A percentile compares a stretch with the other conserved stretches of the same genome.
phyloP scores from a whole-genome alignment of 2,888 invertebrate genomes.

The Pteria penguin region DNA sequence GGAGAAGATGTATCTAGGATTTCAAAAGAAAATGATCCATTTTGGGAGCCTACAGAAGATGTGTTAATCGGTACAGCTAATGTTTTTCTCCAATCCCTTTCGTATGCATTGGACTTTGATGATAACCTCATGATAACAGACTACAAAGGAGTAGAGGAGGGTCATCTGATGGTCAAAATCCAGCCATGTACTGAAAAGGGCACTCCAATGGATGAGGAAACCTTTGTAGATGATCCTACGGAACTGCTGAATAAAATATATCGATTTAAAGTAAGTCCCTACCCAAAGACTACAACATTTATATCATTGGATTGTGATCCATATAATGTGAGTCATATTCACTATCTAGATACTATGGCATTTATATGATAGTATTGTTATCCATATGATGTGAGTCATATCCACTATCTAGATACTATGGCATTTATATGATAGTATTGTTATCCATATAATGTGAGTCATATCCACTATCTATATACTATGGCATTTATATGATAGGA shows the following conservation, averaged over 20 bases:
- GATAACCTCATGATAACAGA: conserved; percentile 78
- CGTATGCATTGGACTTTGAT: conserved; percentile 79
- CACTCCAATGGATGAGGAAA: conserved; percentile 75
- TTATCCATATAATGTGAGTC: too few relatives aligned
- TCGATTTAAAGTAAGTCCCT: conserved; percentile 79
- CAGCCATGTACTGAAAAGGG: conserved; percentile 77
- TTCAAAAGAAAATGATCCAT: conserved; percentile 78
- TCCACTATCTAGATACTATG: too few relatives aligned
- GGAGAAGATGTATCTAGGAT: conserved; percentile 75
- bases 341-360: too few relatives aligned
- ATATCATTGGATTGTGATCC: too few relatives aligned
- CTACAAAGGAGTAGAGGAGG: conserved; percentile 80
- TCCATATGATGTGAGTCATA: too few relatives aligned
- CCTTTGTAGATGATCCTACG: conserved; percentile 78
- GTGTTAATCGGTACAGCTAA: conserved; percentile 78
- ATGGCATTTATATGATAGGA: too few relatives aligned
- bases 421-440: too few relatives aligned
- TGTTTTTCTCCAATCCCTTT: conserved; percentile 79
- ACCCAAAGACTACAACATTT: too few relatives aligned
- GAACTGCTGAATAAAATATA: conserved; percentile 77
- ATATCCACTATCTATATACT: too few relatives aligned
- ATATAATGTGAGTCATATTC: too few relatives aligned
- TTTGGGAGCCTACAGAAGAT: conserved; percentile 80
- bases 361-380: too few relatives aligned
- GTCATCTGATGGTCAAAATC: conserved; percentile 73